phyloP scores from a whole-genome alignment of 2,113 vertebrate genomes.

The Sinocyclocheilus anshuiensis region DNA sequence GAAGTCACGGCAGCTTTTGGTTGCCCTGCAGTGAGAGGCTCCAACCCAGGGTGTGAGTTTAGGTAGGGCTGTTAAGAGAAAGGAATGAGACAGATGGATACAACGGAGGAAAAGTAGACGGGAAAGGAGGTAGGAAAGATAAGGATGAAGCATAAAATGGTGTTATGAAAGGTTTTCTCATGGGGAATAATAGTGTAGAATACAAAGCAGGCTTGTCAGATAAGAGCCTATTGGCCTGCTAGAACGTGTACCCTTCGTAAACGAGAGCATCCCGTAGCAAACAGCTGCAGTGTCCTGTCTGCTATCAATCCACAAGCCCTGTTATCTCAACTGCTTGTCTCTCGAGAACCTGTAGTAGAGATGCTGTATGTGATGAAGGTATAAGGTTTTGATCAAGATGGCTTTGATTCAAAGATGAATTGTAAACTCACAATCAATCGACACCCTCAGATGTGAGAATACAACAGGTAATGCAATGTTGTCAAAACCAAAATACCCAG shows the following conservation, averaged over 20 bases:
- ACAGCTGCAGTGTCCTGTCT: conserved; percentile 38
- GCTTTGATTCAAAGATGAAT: conserved; percentile 27
- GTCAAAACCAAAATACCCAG: neutral
- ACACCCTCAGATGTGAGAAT: neutral
- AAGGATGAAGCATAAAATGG: conserved; percentile 36
- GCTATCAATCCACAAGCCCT: conserved; percentile 30
- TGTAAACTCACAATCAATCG: neutral
- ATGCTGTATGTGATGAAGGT: conserved; percentile 17
- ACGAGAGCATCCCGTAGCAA: conserved; percentile 21
- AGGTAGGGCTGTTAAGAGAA: neutral
- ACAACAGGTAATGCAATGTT: neutral
- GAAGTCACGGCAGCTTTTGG: conserved; percentile 29
- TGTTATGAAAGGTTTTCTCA: conserved; percentile 33
- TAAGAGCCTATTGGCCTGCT: conserved; percentile 21
- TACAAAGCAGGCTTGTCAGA: conserved; percentile 37
- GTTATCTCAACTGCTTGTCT: conserved; percentile 24
- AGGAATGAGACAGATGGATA: neutral
- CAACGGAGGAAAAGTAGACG: neutral
- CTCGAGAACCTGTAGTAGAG: conserved; percentile 34
- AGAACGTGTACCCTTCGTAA: conserved; percentile 15
- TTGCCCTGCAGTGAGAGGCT: conserved; percentile 6
- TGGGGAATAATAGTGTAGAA: conserved; percentile 30
- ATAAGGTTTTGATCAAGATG: conserved; percentile 53
- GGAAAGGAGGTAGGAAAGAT: conserved; percentile 39
- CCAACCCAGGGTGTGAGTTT: neutral